phyloP scores from a whole-genome alignment of 2,888 invertebrate species.

The Bugula neritina region DNA sequence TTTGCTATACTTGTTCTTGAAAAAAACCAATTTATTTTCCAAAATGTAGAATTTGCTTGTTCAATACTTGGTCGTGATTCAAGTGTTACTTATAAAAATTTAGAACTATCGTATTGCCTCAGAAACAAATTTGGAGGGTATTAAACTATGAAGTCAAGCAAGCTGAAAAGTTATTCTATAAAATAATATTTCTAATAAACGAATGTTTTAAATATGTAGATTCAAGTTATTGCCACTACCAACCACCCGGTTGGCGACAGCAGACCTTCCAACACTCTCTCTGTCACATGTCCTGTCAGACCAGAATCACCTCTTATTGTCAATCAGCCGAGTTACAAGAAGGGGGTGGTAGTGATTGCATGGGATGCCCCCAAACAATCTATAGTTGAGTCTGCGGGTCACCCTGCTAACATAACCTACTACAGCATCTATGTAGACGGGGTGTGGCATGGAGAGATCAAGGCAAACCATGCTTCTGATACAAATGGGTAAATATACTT shows the following conservation, averaged over 20 bases:
- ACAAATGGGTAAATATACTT: slow-evolving; percentile 34
- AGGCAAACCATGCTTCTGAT: slow-evolving; percentile 42
- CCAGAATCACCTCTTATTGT: slow-evolving; percentile 42
- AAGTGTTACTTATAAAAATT: no score
- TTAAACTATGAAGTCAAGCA: no score
- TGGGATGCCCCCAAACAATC: slow-evolving; percentile 44
- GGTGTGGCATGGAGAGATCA: slow-evolving; percentile 49
- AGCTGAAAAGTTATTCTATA: no score
- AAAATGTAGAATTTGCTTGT: no score
- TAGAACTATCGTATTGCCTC: no score
- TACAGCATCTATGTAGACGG: slow-evolving; percentile 43
- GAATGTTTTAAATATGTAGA: no score
- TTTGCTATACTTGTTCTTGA: no score
- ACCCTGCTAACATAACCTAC: slow-evolving; percentile 3
- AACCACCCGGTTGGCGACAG: slow-evolving; percentile 43
- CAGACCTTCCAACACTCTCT: slow-evolving; percentile 41
- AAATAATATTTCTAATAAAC: no score
- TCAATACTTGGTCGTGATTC: no score
- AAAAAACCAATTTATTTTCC: no score
- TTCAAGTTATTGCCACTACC: slow-evolving; percentile 44
- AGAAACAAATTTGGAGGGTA: no score
- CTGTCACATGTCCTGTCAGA: slow-evolving; percentile 45
- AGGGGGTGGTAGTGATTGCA: slow-evolving; percentile 46
- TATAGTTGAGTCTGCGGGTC: neutral
- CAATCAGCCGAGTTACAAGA: slow-evolving; percentile 49